A percentile compares a stretch with the other conserved stretches of the same genome.
Conservation (phyloP, 2,797 vertebrate genomes). For the Scomberomorus guttatus region DNA sequence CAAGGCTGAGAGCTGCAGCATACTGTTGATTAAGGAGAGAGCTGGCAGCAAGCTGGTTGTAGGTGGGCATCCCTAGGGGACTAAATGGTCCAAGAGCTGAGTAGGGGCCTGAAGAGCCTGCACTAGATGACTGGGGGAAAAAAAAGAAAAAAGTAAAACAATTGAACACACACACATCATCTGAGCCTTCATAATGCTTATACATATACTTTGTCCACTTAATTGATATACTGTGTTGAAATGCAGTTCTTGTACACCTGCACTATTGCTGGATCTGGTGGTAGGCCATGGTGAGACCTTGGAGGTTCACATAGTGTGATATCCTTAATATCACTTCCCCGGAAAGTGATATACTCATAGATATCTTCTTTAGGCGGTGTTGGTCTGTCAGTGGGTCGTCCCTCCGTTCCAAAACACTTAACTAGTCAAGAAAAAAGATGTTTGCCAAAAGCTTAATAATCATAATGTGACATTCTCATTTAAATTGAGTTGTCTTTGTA, state of each 20-base stretch:
- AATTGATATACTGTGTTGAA: neutral
- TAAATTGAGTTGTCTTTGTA: neutral
- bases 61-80: constrained; percentile 90
- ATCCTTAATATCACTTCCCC: constrained; percentile 97
- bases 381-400: constrained; percentile 93
- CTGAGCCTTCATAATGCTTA: too few species aligned
- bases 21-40: constrained; percentile 94
- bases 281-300: constrained; percentile 91
- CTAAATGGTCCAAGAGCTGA: constrained; percentile 90
- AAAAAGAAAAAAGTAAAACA: constrained; percentile 9
- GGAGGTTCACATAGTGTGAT: constrained; percentile 94
- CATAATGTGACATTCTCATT: neutral
- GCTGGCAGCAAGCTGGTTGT: constrained; percentile 92
- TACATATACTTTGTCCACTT: neutral
- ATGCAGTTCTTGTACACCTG: constrained; percentile 82
- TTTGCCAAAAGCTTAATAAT: neutral
- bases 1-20: constrained; percentile 92
- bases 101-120: constrained; percentile 82
- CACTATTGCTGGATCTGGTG: constrained; percentile 95
- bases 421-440: constrained; percentile 80
- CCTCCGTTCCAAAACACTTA: constrained; percentile 96
- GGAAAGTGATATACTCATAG: constrained; percentile 98
- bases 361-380: constrained; percentile 92
- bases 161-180: neutral
- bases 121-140: constrained; percentile 71